A percentile compares a stretch with the other conserved stretches of the same genome.
Evolutionary conservation across 2,113 vertebrate genomes (phyloP).

Genomic region (Rhineura floridana): DNA sequence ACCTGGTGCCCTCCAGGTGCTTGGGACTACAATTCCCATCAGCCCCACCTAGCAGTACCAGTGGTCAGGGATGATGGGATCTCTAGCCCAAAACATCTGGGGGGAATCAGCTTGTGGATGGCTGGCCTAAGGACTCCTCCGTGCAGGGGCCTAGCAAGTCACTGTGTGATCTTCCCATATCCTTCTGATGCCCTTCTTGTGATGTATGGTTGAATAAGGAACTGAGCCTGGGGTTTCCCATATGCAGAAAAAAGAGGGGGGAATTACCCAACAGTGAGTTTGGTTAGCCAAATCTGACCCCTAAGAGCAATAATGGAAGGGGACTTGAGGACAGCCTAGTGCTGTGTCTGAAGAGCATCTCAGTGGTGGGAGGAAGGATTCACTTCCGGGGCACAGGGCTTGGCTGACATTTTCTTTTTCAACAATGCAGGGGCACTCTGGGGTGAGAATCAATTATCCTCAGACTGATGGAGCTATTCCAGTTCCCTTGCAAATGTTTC

Average conservation of each 20-base stretch:
- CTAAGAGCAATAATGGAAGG: not conserved
- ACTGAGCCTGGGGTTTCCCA: not conserved
- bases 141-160: no score
- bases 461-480: not conserved
- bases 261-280: fast-evolving
- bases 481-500: not conserved
- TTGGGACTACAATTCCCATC: no score
- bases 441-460: not conserved
- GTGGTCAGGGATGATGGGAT: no score
- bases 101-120: no score
- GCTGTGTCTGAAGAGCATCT: not conserved
- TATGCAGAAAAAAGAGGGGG: not conserved
- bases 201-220: no score
- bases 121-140: no score
- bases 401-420: not conserved
- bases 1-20: no score
- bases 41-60: no score
- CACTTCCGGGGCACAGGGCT: not conserved
- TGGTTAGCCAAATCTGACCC: not conserved
- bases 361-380: not conserved
- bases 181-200: no score
- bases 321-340: not conserved
- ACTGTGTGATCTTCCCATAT: no score
- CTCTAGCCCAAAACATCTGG: no score
- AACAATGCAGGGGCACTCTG: not conserved